Conservation (phyloP, 2,888 invertebrate genomes). For the Axea sp. region DNA sequence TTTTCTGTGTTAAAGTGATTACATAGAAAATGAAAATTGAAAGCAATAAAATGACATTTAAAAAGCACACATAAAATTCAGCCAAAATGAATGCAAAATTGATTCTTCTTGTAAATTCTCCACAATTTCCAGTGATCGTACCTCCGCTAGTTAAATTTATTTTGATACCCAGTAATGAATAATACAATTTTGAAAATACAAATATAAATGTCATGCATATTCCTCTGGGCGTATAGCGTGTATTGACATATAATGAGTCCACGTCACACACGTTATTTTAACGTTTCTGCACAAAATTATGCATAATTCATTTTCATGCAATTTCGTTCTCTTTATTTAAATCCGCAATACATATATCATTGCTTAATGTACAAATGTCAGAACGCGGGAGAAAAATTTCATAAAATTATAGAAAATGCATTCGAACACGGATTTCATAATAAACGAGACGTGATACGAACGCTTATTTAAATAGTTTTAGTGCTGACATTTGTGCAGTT, state of each 20-base stretch:
- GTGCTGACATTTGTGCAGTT: neutral
- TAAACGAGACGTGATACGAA: neutral
- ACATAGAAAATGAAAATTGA: no score
- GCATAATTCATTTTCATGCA: constrained; percentile 49
- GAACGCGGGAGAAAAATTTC: constrained; percentile 1
- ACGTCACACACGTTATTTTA: constrained; percentile 37
- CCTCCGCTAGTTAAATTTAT: constrained; percentile 18
- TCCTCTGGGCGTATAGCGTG: constrained; percentile 14
- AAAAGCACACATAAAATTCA: no score
- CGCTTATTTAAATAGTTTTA: constrained; percentile 3
- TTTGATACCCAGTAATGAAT: constrained; percentile 35
- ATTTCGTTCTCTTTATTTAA: constrained; percentile 36
- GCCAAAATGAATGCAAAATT: no score
- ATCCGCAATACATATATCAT: constrained; percentile 33
- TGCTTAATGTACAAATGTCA: constrained; percentile 9
- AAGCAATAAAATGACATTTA: no score
- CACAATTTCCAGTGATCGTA: neutral
- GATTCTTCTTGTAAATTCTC: no score
- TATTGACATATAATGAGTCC: constrained; percentile 41
- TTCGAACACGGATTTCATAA: constrained; percentile 7
- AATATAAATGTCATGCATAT: constrained; percentile 33
- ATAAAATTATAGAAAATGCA: constrained; percentile 14
- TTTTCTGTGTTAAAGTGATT: no score
- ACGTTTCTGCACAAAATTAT: constrained; percentile 31
- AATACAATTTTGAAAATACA: constrained; percentile 45